phyloP scores from a whole-genome alignment of 2,113 vertebrate genomes.

The Bos indicus region DNA sequence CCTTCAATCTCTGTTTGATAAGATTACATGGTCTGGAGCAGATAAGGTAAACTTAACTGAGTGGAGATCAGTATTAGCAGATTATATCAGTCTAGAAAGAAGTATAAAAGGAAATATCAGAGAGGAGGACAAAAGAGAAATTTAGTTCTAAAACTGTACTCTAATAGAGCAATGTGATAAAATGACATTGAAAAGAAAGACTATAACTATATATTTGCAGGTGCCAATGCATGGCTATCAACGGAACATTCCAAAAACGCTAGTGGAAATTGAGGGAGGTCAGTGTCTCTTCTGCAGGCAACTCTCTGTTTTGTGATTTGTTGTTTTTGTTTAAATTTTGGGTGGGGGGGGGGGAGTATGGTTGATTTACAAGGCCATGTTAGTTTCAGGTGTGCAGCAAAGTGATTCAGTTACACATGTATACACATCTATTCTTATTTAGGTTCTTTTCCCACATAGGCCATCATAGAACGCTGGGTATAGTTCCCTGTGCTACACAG shows the following conservation, averaged over 20 bases:
- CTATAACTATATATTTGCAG: neutral
- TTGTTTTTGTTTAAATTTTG: neutral
- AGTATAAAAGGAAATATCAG: neutral
- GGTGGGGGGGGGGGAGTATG: fast-evolving
- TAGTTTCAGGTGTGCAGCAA: neutral
- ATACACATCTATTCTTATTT: neutral
- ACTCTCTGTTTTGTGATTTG: neutral
- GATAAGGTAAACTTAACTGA: neutral
- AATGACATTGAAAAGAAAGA: neutral
- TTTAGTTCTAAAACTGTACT: neutral
- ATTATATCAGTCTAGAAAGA: neutral
- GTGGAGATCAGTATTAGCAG: neutral
- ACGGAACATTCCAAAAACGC: neutral
- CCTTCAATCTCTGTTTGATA: neutral
- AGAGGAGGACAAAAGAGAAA: neutral
- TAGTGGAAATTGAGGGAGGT: neutral
- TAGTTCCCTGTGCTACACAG: neutral
- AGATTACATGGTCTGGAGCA: neutral
- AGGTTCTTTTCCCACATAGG: neutral
- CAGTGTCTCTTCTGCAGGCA: neutral
- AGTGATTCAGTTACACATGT: neutral
- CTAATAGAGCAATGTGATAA: neutral
- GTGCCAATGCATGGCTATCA: neutral
- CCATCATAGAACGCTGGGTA: neutral
- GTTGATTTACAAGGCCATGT: neutral